phyloP scores from a whole-genome alignment of 2,888 invertebrate genomes.

The Tenthredo scrophulariae region DNA sequence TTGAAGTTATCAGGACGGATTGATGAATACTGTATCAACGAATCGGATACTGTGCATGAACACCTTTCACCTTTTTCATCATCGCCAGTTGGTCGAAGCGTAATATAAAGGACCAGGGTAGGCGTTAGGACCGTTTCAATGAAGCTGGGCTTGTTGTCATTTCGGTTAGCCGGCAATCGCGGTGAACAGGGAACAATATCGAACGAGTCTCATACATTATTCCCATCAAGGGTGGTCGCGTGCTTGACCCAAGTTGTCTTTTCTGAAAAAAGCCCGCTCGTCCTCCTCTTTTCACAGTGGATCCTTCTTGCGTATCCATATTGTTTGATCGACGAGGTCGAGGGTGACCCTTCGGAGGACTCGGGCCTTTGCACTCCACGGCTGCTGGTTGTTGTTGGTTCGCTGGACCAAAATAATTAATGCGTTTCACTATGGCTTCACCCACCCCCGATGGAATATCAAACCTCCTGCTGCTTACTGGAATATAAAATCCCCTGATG shows the following conservation, averaged over 20 bases:
- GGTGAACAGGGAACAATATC: constrained; percentile 36
- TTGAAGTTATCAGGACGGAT: not conserved
- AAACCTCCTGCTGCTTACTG: constrained; percentile 24
- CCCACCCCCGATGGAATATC: constrained; percentile 18
- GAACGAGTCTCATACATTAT: constrained; percentile 43
- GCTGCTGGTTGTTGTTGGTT: constrained; percentile 9
- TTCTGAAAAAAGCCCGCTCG: not conserved
- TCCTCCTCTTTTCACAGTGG: constrained; percentile 10
- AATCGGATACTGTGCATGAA: not conserved
- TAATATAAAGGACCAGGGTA: not conserved
- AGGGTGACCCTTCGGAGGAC: constrained; percentile 30
- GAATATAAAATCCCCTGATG: constrained; percentile 19
- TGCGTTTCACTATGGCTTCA: not conserved
- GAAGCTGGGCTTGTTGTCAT: constrained; percentile 3
- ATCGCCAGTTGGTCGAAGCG: not conserved
- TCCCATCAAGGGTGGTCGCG: not conserved
- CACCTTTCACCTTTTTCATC: not conserved
- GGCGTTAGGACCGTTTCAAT: not conserved
- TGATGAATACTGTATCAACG: not conserved
- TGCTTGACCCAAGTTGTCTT: constrained; percentile 37
- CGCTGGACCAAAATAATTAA: constrained; percentile 45
- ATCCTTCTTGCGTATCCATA: constrained; percentile 23
- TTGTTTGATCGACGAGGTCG: constrained; percentile 46
- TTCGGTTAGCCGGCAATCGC: not conserved
- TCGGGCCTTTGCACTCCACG: not conserved